Evolutionary conservation across 1,140 invertebrate species (phyloP).

Genomic region (Drosophila ambigua): DNA sequence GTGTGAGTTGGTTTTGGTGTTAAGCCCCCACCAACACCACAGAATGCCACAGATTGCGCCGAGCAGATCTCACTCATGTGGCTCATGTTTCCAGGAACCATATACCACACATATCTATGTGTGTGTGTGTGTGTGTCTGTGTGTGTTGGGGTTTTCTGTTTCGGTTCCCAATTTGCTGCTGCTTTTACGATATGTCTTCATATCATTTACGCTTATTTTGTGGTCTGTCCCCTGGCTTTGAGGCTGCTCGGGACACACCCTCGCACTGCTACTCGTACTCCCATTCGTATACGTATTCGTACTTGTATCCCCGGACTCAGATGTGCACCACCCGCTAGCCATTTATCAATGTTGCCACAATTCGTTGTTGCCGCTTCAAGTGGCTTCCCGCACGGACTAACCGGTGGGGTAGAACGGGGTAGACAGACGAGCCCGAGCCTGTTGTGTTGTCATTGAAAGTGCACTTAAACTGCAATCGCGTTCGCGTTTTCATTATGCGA

Average conservation of each 20-base stretch:
- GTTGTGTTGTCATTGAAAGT: conserved; percentile 61
- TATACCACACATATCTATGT: too few species aligned
- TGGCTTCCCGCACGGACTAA: conserved; percentile 25
- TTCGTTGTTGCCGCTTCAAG: conserved; percentile 58
- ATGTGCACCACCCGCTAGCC: conserved; percentile 29
- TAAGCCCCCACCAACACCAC: conserved; percentile 30
- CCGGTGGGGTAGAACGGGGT: not conserved
- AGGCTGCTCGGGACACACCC: conserved; percentile 6
- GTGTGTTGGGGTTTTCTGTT: conserved; percentile 26
- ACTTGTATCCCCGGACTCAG: not conserved
- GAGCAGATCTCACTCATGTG: too few species aligned
- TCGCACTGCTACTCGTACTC: too few species aligned
- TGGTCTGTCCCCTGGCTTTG: conserved; percentile 30
- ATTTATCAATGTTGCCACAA: conserved; percentile 60
- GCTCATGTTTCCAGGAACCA: too few species aligned
- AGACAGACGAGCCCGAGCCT: conserved; percentile 1
- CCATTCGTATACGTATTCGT: conserved; percentile 7
- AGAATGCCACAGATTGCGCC: conserved; percentile 24
- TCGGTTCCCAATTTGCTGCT: conserved; percentile 54
- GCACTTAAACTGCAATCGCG: conserved; percentile 77
- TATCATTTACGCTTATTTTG: conserved; percentile 63
- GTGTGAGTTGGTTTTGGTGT: conserved; percentile 40
- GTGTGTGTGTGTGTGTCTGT: conserved; percentile 19
- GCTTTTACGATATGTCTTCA: conserved; percentile 57
- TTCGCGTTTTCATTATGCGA: conserved; percentile 71